Evolutionary conservation across 2,113 vertebrate genomes (phyloP), one percentile per base, ranked within the genome.

Genomic region (Istiophorus platypterus): DNA sequence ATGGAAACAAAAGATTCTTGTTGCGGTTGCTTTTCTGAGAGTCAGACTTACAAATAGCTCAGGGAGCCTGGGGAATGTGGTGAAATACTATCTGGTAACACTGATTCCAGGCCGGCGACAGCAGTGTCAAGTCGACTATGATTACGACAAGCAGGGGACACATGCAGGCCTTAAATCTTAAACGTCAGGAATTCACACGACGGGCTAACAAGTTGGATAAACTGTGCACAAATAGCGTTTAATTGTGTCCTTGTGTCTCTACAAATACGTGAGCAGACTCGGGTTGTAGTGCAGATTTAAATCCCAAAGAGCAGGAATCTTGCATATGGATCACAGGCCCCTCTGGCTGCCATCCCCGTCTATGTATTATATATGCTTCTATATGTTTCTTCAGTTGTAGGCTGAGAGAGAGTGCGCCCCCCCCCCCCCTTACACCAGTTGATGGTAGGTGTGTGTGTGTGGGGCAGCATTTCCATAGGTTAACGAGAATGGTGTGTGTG

Each of bases 1-100:
- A 91, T 91, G 82, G 85, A 90, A 90, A 92, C 88, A 92, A 91
- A 86, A 78, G 78, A 86, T 88, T 87, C 63, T 42, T 56, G 69
- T 80, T 82, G 76, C 45, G 58, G 45, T 72, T 24, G 39, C 74
- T 26, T 42, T 71, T 6, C 64, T 4, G 20, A 27, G 72, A 84
- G 77, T 84, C 82, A 81, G 79, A 81, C 84, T 84, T 81, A 81
- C 82, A 90, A 91, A 89, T 85, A 37, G 78, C 88, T 88, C 5
- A 6, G 54, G 78, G 83, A 76, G 69, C 24, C 56, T 54, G 52
- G 71, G 80, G 78, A 62, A 64, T 73, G 69, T 20, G 37, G 84
- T 61, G 47, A 81, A 86, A 85, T 58, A 51, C 58, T 70, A 31
- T 86, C 77, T 73, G 80, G 78, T 73, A 73, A 71, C 56, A 20